A percentile compares a stretch with the other conserved stretches of the same genome.
These are phyloP conservation scores for Onychomys arenicola DNA, from an alignment of 2,797 vertebrate species.

Conservation along the genomic window DNA sequence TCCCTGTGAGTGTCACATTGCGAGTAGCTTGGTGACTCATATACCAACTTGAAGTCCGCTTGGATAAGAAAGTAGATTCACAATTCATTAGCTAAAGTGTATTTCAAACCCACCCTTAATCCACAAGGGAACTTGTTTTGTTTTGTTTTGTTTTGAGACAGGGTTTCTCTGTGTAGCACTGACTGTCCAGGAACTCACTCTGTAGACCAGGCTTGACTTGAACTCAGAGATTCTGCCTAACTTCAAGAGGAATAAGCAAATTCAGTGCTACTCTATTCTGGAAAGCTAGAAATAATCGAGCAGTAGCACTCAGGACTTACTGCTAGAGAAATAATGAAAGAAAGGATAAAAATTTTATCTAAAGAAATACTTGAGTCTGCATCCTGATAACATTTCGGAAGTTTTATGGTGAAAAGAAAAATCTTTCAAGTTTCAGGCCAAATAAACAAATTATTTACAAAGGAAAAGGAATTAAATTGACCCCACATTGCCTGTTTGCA, in stretches of 20 bases:
- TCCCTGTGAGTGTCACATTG: not conserved
- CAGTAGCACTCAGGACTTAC: not conserved
- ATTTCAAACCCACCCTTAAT: not conserved
- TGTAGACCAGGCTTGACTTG: no score
- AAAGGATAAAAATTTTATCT: not conserved
- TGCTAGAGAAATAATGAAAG: not conserved
- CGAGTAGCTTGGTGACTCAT: not conserved
- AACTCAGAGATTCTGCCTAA: not conserved
- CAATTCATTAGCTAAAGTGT: slow-evolving; percentile 12
- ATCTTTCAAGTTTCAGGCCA: slow-evolving; percentile 14
- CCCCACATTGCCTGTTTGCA: not conserved
- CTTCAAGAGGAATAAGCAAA: not conserved
- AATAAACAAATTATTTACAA: slow-evolving; percentile 38
- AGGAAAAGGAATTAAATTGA: slow-evolving; percentile 6
- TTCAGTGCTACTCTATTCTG: not conserved
- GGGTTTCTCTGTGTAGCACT: no score
- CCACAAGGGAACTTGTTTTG: not conserved
- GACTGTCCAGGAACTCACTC: no score
- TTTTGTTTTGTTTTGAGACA: no score
- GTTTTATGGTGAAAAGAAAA: slow-evolving; percentile 14
- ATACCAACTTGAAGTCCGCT: not conserved
- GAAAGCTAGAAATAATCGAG: not conserved
- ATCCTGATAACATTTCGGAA: slow-evolving; percentile 15
- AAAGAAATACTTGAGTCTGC: not conserved
- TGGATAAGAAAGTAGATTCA: not conserved